A percentile compares a stretch with the other conserved stretches of the same genome.
These are phyloP conservation scores for Tribolium freemani DNA, from an alignment of 2,888 invertebrate species.

Conservation along the genomic window DNA sequence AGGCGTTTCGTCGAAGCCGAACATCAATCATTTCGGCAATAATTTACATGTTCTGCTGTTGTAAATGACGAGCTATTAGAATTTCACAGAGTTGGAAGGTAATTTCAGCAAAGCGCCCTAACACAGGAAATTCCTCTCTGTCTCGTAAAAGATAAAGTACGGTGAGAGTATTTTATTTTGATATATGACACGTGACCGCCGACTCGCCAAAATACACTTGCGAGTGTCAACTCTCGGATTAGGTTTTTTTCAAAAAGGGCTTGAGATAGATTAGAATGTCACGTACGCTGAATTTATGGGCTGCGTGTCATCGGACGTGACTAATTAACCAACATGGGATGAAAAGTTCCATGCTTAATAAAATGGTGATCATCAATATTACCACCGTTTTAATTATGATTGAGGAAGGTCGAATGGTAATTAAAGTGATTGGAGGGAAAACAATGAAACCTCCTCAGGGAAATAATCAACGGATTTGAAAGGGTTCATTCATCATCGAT, in stretches of 20 bases:
- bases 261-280: not conserved
- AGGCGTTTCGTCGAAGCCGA: not conserved
- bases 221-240: not conserved
- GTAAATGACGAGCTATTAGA: slow-evolving; percentile 14
- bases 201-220: not conserved
- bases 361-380: not conserved
- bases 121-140: slow-evolving; percentile 6
- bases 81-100: slow-evolving; percentile 5
- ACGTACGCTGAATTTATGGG: slow-evolving; percentile 11
- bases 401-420: slow-evolving; percentile 5
- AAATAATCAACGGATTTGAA: not conserved
- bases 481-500: not conserved
- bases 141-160: not conserved
- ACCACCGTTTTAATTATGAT: slow-evolving; percentile 9
- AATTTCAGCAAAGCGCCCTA: slow-evolving; percentile 11
- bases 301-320: slow-evolving; percentile 4
- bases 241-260: not conserved
- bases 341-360: not conserved
- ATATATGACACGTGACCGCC: slow-evolving; percentile 12
- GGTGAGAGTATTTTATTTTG: slow-evolving; percentile 2
- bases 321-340: slow-evolving; percentile 4
- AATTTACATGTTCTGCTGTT: slow-evolving; percentile 7
- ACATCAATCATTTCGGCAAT: slow-evolving; percentile 15
- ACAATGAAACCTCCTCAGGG: not conserved
- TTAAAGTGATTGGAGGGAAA: not conserved